Evolutionary conservation across 1,140 invertebrate species (phyloP), one percentile per base, ranked within the genome.

Genomic region (Oedothorax gibbosus): DNA sequence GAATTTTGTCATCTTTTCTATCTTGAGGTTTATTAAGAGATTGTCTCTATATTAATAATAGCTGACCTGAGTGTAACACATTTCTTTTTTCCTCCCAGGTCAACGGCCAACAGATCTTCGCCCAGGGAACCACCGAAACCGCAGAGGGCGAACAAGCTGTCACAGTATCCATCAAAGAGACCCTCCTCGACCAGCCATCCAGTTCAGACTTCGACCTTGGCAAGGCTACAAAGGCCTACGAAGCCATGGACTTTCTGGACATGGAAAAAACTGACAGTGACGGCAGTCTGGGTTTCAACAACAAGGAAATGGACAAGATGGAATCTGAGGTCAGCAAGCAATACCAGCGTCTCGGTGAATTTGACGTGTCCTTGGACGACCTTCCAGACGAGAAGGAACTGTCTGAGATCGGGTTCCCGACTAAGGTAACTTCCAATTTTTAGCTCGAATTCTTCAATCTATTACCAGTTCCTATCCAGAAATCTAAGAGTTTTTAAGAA

Each of bases 401-500:
- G 6, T 84, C 85, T n/a, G 80, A 87, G 85, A 83, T 88, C n/a
- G 86, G 88, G n/a, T 86, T 87, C 20, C 86, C 88, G 21, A 85
- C 77, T 9, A 87, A 87, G 64, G 35, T 35, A 35, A 35, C 35
- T 35, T 35, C n/a, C n/a, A n/a, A n/a, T n/a, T n/a, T n/a, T n/a
- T 2, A 35, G 35, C 35, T 35, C 35, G 5, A 35, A 35, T 35
- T 35, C 1, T 35, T 35, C 35, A 5, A 35, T 35, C 35, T 35
- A 35, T 35, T 35, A 35, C 35, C 35, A 2, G 35, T 35, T 35
- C 35, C 35, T 35, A 35, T 1, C 35, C 35, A 35, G 35, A 35
- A 35, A 35, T 35, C 35, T 35, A 35, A 35, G 35, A 35, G 35
- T 35, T 35, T 35, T 35, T 35, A 35, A 35, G 35, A 35, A 35